Evolutionary conservation across 1,140 invertebrate genomes (phyloP).

Genomic region (Drosophila sulfurigaster): DNA sequence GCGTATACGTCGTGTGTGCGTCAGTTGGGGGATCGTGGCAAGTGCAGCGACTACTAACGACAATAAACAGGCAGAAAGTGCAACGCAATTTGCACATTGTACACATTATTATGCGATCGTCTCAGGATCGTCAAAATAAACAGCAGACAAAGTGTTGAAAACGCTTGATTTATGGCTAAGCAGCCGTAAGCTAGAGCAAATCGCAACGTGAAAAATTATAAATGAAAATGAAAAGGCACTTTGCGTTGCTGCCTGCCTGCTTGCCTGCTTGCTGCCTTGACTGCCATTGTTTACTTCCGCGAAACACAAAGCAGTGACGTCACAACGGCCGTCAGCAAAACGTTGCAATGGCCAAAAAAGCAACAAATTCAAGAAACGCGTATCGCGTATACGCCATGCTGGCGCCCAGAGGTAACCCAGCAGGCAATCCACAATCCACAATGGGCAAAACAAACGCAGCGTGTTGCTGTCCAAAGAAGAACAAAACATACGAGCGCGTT

Average conservation of each 20-base stretch:
- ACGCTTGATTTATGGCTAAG: conserved; percentile 74
- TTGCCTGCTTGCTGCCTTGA: too few relatives aligned
- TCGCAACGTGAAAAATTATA: conserved; percentile 15
- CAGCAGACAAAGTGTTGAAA: conserved; percentile 68
- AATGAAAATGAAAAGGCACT: conserved; percentile 19
- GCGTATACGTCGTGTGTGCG: conserved; percentile 60
- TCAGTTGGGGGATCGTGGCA: conserved; percentile 3
- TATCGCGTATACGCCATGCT: conserved; percentile 63
- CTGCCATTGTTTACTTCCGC: conserved; percentile 72
- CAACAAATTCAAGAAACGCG: conserved; percentile 5
- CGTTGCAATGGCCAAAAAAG: conserved; percentile 30
- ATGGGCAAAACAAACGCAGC: conserved; percentile 73
- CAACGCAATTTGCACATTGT: conserved; percentile 65
- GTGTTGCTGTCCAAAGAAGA: conserved; percentile 30
- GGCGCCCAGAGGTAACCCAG: conserved; percentile 41
- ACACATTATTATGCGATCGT: conserved; percentile 25
- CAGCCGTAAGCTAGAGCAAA: conserved; percentile 34
- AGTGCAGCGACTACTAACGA: background rate
- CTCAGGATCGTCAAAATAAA: conserved; percentile 56
- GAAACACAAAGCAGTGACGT: conserved; percentile 77
- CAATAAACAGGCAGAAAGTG: conserved; percentile 38
- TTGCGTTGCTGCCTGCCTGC: background rate
- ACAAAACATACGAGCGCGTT: conserved; percentile 37
- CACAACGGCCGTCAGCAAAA: conserved; percentile 32
- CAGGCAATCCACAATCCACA: conserved; percentile 19